phyloP scores from a whole-genome alignment of 2,888 invertebrate genomes.

The Caenorhabditis afra region DNA sequence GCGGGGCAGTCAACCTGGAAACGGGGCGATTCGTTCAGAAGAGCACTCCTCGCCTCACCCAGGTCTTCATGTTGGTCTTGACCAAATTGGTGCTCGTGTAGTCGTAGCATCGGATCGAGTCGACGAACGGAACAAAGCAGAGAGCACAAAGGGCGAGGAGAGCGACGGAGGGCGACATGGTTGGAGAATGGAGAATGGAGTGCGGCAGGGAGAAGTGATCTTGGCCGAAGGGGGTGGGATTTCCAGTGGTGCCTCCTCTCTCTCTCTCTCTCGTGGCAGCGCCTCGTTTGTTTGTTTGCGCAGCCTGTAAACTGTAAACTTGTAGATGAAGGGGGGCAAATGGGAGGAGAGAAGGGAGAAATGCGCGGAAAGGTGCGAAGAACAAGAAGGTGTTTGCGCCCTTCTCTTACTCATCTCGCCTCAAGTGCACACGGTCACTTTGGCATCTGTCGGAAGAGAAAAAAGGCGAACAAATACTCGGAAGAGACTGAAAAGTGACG shows the following conservation, averaged over 20 bases:
- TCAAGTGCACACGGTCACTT: slow-evolving; percentile 50
- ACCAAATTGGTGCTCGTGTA: slow-evolving; percentile 58
- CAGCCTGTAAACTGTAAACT: slow-evolving; percentile 60
- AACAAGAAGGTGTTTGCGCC: slow-evolving; percentile 30
- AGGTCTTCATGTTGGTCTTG: slow-evolving; percentile 54
- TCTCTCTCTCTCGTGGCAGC: slow-evolving; percentile 1
- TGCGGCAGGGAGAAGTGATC: slow-evolving; percentile 34
- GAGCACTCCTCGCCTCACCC: slow-evolving; percentile 35
- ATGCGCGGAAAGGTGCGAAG: slow-evolving; percentile 35
- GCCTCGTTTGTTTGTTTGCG: slow-evolving; percentile 42
- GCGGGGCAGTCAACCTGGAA: slow-evolving; percentile 65
- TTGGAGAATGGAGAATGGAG: slow-evolving; percentile 10
- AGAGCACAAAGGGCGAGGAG: slow-evolving; percentile 33
- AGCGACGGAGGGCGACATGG: slow-evolving; percentile 38
- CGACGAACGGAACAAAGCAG: slow-evolving; percentile 49
- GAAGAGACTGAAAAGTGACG: slow-evolving; percentile 22
- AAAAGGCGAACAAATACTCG: not conserved
- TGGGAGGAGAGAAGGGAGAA: not conserved
- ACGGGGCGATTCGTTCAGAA: not conserved
- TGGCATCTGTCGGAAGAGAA: slow-evolving; percentile 34
- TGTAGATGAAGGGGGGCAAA: slow-evolving; percentile 14
- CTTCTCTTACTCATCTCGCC: slow-evolving; percentile 34
- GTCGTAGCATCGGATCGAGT: slow-evolving; percentile 65
- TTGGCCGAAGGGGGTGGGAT: slow-evolving; percentile 31
- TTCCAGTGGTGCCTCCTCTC: slow-evolving; percentile 10